These are phyloP conservation scores for Eupelmus urozonus DNA, from an alignment of 2,888 invertebrate species.

Conservation along the genomic window DNA sequence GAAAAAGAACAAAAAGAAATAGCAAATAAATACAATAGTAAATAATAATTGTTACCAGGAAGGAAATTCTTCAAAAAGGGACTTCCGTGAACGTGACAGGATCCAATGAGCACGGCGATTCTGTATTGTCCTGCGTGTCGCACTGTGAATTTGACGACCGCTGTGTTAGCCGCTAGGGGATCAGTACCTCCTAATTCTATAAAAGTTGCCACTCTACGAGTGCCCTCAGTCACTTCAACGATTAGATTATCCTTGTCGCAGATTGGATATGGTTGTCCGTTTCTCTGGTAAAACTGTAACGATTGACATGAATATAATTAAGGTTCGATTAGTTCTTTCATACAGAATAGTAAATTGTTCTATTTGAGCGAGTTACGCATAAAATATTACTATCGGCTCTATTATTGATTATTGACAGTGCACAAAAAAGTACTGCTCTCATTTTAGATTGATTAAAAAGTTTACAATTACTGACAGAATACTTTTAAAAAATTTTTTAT, in stretches of 20 bases:
- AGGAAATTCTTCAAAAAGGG: conserved; percentile 91
- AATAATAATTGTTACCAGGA: conserved; percentile 82
- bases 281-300: conserved; percentile 90
- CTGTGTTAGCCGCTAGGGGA: conserved; percentile 90
- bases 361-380: too few relatives aligned
- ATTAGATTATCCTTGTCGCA: conserved; percentile 94
- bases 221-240: conserved; percentile 91
- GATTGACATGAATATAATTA: background rate
- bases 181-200: conserved; percentile 92
- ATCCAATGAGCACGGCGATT: conserved; percentile 90
- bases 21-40: too few relatives aligned
- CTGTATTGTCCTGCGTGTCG: conserved; percentile 93
- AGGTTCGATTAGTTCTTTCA: too few relatives aligned
- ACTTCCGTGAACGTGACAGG: conserved; percentile 89
- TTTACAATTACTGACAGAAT: too few relatives aligned
- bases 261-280: conserved; percentile 95
- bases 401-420: too few relatives aligned
- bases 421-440: too few relatives aligned
- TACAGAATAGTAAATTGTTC: too few relatives aligned
- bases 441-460: too few relatives aligned
- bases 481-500: too few relatives aligned
- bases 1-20: too few relatives aligned
- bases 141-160: conserved; percentile 94
- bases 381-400: too few relatives aligned
- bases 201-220: conserved; percentile 89